phyloP scores from a whole-genome alignment of 2,888 invertebrate species.

The Conchocele bisecta region DNA sequence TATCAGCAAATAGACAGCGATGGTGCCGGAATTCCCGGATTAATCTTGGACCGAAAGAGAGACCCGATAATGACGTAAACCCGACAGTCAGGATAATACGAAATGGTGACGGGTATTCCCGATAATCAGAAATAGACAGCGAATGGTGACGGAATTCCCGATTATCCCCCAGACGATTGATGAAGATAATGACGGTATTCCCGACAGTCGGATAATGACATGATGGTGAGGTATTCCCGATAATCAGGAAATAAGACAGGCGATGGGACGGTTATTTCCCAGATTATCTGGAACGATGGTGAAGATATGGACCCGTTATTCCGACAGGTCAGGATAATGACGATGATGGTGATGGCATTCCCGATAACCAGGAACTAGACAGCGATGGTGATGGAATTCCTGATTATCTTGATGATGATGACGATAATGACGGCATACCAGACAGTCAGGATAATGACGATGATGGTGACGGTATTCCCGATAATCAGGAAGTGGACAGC shows the following conservation, averaged over 20 bases:
- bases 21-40: slow-evolving; percentile 73
- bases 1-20: slow-evolving; percentile 72
- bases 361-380: slow-evolving; percentile 67
- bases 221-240: slow-evolving; percentile 36
- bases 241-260: slow-evolving; percentile 58
- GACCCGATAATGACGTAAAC: slow-evolving; percentile 61
- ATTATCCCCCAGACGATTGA: slow-evolving; percentile 66
- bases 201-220: slow-evolving; percentile 44
- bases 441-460: slow-evolving; percentile 65
- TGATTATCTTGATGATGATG: slow-evolving; percentile 65
- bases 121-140: slow-evolving; percentile 60
- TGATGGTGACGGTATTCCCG: slow-evolving; percentile 72
- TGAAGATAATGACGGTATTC: slow-evolving; percentile 69
- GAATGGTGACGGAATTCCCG: slow-evolving; percentile 76
- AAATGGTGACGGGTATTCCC: slow-evolving; percentile 69
- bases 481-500: slow-evolving; percentile 64
- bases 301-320: slow-evolving; percentile 73
- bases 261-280: slow-evolving; percentile 63
- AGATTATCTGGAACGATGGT: too few species aligned
- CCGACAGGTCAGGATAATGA: slow-evolving; percentile 71
- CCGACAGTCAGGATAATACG: too few species aligned
- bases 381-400: slow-evolving; percentile 73
- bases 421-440: slow-evolving; percentile 75
- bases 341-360: slow-evolving; percentile 75
- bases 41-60: too few species aligned